Conservation (phyloP, 1,140 invertebrate genomes). For the Artemia franciscana region DNA sequence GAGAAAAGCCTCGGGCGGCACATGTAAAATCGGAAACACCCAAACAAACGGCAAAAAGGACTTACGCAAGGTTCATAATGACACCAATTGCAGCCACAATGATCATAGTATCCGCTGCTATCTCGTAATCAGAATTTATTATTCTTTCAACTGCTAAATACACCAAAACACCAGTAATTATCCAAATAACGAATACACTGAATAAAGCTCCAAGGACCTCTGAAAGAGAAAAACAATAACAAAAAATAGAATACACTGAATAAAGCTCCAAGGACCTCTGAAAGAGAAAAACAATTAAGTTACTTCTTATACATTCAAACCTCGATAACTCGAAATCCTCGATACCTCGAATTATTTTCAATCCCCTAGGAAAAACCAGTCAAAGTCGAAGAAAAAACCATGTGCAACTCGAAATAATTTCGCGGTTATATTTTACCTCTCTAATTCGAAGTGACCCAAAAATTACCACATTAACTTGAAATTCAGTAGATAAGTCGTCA, state of each 20-base stretch:
- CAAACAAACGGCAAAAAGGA: too few species aligned
- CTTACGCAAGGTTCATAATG: conserved; percentile 30
- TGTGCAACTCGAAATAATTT: too few species aligned
- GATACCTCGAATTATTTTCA: too few species aligned
- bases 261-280: conserved; percentile 34
- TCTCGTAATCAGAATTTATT: conserved; percentile 18
- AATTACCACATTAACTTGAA: too few species aligned
- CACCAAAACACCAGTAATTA: conserved; percentile 32
- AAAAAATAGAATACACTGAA: conserved; percentile 32
- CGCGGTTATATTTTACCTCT: too few species aligned
- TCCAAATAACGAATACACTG: conserved; percentile 33
- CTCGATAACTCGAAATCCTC: too few species aligned
- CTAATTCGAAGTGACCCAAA: too few species aligned
- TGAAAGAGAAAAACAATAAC: conserved; percentile 21
- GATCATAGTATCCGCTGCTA: conserved; percentile 26
- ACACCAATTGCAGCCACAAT: conserved; percentile 30
- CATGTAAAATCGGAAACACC: too few species aligned
- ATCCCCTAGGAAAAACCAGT: too few species aligned
- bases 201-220: conserved; percentile 33
- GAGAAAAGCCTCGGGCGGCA: too few species aligned
- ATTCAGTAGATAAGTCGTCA: too few species aligned
- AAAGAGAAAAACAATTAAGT: conserved; percentile 23
- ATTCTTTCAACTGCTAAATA: conserved; percentile 30
- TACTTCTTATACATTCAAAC: conserved; percentile 30
- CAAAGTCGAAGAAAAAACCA: too few species aligned